phyloP scores from a whole-genome alignment of 2,888 invertebrate species.

The Drosophila mettleri region DNA sequence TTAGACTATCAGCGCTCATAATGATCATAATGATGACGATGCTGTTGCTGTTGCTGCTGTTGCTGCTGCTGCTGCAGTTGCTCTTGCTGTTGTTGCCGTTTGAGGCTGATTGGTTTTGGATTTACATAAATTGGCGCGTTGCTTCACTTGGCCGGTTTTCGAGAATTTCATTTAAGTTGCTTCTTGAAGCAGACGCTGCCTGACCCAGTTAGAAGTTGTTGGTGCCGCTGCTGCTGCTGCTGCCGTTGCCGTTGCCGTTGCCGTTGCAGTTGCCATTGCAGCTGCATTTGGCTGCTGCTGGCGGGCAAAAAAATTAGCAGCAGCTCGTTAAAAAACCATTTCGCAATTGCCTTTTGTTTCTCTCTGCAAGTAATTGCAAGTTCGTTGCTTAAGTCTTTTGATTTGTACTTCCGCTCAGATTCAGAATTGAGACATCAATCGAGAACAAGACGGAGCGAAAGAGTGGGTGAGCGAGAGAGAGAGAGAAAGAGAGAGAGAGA shows the following conservation, averaged over 20 bases:
- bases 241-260: conserved; percentile 12
- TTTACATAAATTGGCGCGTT: conserved; percentile 76
- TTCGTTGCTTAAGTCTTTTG: conserved; percentile 77
- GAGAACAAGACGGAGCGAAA: not conserved
- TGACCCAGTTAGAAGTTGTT: conserved; percentile 62
- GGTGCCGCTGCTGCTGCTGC: conserved; percentile 20
- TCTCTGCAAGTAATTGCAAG: conserved; percentile 51
- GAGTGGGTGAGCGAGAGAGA: not conserved
- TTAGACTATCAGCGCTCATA: conserved; percentile 65
- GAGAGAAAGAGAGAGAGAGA: not conserved
- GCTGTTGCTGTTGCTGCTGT: not conserved
- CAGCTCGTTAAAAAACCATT: conserved; percentile 72
- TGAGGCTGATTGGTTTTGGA: conserved; percentile 75
- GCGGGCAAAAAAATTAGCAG: conserved; percentile 63
- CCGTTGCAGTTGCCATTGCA: conserved; percentile 24
- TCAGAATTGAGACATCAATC: conserved; percentile 50
- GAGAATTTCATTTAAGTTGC: conserved; percentile 56
- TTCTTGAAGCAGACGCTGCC: conserved; percentile 51
- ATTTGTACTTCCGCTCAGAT: conserved; percentile 67
- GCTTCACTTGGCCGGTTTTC: conserved; percentile 66
- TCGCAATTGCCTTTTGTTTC: conserved; percentile 57
- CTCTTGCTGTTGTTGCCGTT: conserved; percentile 49
- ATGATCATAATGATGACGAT: conserved; percentile 56
- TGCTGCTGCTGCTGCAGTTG: conserved; percentile 22
- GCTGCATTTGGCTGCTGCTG: conserved; percentile 32